Base-by-base conservation (phyloP, 35 echinoderm and acorn worm species). In the Amphiura filiformis region DNA sequence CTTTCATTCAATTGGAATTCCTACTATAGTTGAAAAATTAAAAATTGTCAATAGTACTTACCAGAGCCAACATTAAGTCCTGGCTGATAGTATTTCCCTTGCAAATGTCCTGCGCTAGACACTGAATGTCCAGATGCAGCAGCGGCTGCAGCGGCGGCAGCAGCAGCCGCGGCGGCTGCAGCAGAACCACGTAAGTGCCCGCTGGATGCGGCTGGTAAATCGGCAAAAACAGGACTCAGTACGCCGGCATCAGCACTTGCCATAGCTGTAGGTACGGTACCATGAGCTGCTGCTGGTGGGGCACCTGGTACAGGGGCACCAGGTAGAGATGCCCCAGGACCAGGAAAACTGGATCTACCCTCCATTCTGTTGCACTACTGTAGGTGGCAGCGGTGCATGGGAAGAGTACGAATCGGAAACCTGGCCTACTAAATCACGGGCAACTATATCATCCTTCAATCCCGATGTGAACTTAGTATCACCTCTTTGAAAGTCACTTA, bases 201-300 rank as follows among this genome's bases (percentile, higher is more conserved):
- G 83, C 64, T 85, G 83, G 83, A 56, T 37, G 49, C 83, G 31
- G 44, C 83, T 61, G 83, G 83, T 37, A 85, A 61, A 37, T 85
- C 83, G 83, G 83, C 83, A 75, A 85, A 85, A 11, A 85, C 83
- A 23, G 83, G 83, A 37, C 83, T 85, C 32, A 85, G 83, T 37
- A 85, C 83, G 22, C 49, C 64, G 39, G 38, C 39, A 61, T 85
- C 83, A 23, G 83, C 39, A 61, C 44, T 85, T 13, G 32, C 83
- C 33, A 61, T 61, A 22, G 83, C 49, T 34, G 83, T 35, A 32
- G 83, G 83, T 56, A 85, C 83, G 28, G 83, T 85, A 22, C 83
- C 83, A 56, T 85, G 83, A 18, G 83, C 49, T 61, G 83, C 34
- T 61, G 52, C 49, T 40, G 34, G 39, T 0, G 81, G 81, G 83